Evolutionary conservation across 2,113 vertebrate genomes (phyloP), one percentile per base, ranked within the genome.

Genomic region (Gymnorhina tibicen): DNA sequence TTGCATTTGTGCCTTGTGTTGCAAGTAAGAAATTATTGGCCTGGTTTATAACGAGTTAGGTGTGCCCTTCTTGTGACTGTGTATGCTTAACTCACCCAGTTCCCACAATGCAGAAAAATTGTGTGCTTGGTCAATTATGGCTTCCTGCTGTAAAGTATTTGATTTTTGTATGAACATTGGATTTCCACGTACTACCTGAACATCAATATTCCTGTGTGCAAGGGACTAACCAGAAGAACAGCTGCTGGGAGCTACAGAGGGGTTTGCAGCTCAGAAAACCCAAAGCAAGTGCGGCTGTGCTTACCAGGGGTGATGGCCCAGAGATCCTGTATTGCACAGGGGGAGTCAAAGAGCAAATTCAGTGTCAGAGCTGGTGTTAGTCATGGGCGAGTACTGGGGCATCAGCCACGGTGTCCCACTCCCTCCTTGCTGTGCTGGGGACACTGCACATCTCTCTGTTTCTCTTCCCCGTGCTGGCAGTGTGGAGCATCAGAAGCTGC

Each of bases 401-500:
- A 59, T 26, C 47, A 50, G 22, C 60, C 35, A 2, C 0, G 0
- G 18, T 5, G 18, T 67, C 3, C 33, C 33, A 23, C 39, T 85
- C 55, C 37, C 52, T 24, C 16, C 23, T 5, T 24, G 18, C 64
- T 67, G 18, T 50, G 56, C 33, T 70, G 72, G 19, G 16, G 5
- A 2, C 32, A 13, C 24, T 49, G n/a, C 47, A 64, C 30, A 30
- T 30, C 37, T 20, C 33, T 62, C 19, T 59, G 18, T 1, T 68
- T 60, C 55, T 22, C 30, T 46, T 12, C 23, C 37, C 32, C 33
- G 16, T 55, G n/a, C 32, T 28, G 28, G 68, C 73, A 74, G 63
- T 1, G 1, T 15, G 41, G 24, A 74, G 64, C 75, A 59, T 19
- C 59, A 42, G n/a, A 53, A 79, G 20, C 20, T 42, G 2, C 56